phyloP scores from a whole-genome alignment of 1,140 invertebrate species.

The Kradibia gibbosae region DNA sequence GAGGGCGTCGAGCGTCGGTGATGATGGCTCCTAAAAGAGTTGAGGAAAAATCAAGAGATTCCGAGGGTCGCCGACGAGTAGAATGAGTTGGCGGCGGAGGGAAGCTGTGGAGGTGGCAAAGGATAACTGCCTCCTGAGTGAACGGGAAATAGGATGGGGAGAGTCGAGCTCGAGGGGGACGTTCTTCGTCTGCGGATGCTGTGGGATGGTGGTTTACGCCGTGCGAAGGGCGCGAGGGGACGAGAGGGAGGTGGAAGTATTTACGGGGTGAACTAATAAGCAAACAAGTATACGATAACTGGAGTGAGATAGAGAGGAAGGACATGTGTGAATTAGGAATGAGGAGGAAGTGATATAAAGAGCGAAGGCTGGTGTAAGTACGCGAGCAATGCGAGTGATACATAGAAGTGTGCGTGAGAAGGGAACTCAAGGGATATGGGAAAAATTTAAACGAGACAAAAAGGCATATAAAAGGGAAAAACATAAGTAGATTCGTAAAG shows the following conservation, averaged over 20 bases:
- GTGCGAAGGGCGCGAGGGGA: neutral
- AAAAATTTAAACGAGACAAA: neutral
- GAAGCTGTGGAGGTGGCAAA: neutral
- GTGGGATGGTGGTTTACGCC: too few relatives aligned
- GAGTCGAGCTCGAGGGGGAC: neutral
- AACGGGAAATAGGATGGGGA: neutral
- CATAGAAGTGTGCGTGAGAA: neutral
- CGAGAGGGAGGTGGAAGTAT: neutral
- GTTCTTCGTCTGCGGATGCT: too few relatives aligned
- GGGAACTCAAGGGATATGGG: neutral
- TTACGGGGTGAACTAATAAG: constrained; percentile 24
- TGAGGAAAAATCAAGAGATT: neutral
- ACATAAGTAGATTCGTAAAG: neutral
- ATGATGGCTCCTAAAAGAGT: neutral
- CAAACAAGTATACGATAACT: neutral
- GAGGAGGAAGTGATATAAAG: neutral
- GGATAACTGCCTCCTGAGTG: neutral
- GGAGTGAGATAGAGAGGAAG: neutral
- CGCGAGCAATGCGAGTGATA: neutral
- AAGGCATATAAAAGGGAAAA: neutral
- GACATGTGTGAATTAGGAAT: neutral
- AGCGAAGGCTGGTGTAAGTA: neutral
- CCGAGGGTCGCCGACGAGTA: too few relatives aligned
- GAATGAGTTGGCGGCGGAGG: too few relatives aligned
- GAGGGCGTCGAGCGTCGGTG: neutral